Evolutionary conservation across 2,888 invertebrate species (phyloP), one percentile per base, ranked within the genome.

Genomic region (Agrochola litura): DNA sequence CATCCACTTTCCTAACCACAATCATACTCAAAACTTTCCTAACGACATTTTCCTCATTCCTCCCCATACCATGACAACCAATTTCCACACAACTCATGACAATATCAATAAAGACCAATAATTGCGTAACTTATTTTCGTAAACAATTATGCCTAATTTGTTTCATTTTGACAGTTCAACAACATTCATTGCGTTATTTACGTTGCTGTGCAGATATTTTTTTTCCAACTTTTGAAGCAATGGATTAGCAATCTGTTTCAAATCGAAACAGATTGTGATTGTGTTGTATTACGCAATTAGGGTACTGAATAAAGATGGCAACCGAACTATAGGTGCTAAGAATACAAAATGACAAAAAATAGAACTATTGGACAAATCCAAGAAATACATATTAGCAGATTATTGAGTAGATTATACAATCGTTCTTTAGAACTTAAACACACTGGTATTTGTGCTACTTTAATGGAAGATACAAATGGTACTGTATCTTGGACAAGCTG

Each of bases 341-440:
- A 22, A 43, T 12, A 68, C 60, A 52, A 75, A 69, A 79, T 67
- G 52, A 71, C 66, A 71, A 84, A 64, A 52, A 52, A 49, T 67
- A 74, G 61, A 43, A 72, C 10, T 67, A 49, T 54, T 60, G 52
- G 25, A 19, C 14, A n/a, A 25, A 65, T 71, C 81, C 85, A 82
- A 80, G 85, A 84, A 84, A 25, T 49, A 81, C 70, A 85, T 80
- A 74, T 84, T 61, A 43, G 46, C 22, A 71, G 41, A 60, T n/a
- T 71, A 61, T 6, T 37, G 64, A 19, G 14, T 69, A 63, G 16
- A 65, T 1, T 30, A 56, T 0, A 41, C 25, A 61, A 52, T 54
- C 65, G 52, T 80, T 69, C 58, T n/a, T 54, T 60, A 67, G 49
- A 61, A 61, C 77, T 60, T 76, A 30, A 41, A 64, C 52, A 52